A percentile compares a stretch with the other conserved stretches of the same genome.
Conservation (phyloP, 2,888 invertebrate genomes). For the Lochmaea crataegi region DNA sequence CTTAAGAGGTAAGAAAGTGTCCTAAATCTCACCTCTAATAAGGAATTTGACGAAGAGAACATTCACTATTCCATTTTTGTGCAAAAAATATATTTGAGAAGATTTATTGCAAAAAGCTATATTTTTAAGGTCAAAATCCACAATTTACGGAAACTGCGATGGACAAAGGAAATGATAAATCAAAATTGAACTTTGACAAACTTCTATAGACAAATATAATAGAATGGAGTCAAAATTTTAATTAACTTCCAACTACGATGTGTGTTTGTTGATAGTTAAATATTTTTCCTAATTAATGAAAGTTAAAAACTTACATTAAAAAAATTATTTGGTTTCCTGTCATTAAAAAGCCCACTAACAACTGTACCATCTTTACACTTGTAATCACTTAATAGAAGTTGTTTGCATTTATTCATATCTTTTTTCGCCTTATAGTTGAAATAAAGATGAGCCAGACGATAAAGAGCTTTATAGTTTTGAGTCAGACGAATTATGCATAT, state of each 20-base stretch:
- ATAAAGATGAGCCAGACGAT: conserved; percentile 87
- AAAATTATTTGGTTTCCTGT: conserved; percentile 86
- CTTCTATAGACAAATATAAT: too few species aligned
- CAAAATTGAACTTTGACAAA: too few species aligned
- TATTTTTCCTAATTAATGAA: not conserved
- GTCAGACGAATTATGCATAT: conserved; percentile 88
- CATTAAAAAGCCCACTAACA: conserved; percentile 85
- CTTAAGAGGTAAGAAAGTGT: too few species aligned
- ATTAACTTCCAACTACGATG: not conserved
- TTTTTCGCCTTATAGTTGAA: conserved; percentile 76
- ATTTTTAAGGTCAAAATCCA: too few species aligned
- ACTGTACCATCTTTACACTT: conserved; percentile 74
- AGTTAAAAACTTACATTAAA: conserved; percentile 76
- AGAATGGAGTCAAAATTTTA: too few species aligned
- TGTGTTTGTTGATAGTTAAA: not conserved
- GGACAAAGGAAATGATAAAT: too few species aligned
- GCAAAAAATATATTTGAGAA: too few species aligned
- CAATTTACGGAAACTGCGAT: too few species aligned
- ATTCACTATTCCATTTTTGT: too few species aligned
- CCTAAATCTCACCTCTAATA: too few species aligned
- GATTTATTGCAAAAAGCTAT: too few species aligned
- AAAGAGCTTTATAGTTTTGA: conserved; percentile 93
- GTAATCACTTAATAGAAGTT: conserved; percentile 78
- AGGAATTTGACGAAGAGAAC: too few species aligned
- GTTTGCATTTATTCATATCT: conserved; percentile 76